Conservation (phyloP, 1,140 invertebrate genomes). For the Lucilia sericata region DNA sequence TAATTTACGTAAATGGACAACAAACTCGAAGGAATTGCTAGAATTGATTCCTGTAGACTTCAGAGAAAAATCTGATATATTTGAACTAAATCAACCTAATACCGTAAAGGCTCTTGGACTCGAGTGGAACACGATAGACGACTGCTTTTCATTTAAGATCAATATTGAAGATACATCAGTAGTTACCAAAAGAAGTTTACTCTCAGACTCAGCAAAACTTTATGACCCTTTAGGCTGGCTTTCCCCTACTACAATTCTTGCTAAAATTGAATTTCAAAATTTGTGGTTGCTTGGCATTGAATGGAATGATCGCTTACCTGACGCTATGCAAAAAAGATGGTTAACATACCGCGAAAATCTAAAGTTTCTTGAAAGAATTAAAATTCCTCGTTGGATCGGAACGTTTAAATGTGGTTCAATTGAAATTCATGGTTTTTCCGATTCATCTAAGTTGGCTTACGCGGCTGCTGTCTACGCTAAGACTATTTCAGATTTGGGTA, state of each 20-base stretch:
- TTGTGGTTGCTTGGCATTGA: conserved; percentile 19
- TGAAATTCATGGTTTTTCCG: neutral
- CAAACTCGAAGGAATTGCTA: no score
- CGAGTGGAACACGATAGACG: no score
- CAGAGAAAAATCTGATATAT: no score
- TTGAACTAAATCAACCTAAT: no score
- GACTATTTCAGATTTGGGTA: neutral
- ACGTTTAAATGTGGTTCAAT: neutral
- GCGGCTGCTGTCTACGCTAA: conserved; percentile 13
- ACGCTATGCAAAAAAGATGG: neutral
- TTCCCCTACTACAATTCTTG: conserved; percentile 59
- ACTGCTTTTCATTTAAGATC: no score
- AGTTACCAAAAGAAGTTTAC: conserved; percentile 55
- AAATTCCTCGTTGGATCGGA: neutral
- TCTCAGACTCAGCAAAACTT: conserved; percentile 57
- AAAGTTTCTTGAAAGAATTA: neutral
- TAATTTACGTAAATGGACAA: no score
- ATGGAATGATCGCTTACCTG: conserved; percentile 32
- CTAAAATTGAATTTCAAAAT: conserved; percentile 67
- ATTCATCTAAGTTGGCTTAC: neutral
- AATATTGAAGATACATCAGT: neutral
- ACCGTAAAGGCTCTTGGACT: no score
- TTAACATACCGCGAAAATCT: neutral
- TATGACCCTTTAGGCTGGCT: conserved; percentile 65
- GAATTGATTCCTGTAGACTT: no score